Evolutionary conservation across 2,113 vertebrate genomes (phyloP).

Genomic region (Hydrochoerus hydrochaeris): DNA sequence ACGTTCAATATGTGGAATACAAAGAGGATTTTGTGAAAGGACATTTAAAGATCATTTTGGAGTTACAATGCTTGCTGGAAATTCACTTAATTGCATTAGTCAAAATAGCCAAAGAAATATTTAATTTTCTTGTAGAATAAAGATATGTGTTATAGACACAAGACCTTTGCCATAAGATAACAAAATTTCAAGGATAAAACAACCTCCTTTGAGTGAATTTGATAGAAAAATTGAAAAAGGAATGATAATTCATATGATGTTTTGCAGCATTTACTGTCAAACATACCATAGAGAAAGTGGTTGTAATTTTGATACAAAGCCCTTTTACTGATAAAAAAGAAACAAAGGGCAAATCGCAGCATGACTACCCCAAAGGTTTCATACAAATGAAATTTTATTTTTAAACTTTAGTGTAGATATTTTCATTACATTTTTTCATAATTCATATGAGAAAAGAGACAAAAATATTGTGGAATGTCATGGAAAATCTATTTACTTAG

Average conservation of each 20-base stretch:
- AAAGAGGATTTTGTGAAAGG: background rate
- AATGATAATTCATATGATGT: background rate
- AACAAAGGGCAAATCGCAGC: background rate
- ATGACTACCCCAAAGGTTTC: background rate
- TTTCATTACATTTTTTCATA: background rate
- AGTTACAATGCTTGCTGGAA: background rate
- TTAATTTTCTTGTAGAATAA: background rate
- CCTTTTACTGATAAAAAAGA: background rate
- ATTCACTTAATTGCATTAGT: background rate
- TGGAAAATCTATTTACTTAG: background rate
- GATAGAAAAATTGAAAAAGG: background rate
- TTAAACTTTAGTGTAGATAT: background rate
- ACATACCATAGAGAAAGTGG: background rate
- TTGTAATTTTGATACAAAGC: background rate
- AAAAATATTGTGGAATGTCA: background rate
- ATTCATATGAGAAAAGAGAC: background rate
- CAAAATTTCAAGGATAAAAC: slow-evolving; percentile 3
- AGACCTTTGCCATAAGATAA: background rate
- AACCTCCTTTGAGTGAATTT: slow-evolving; percentile 1
- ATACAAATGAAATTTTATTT: background rate
- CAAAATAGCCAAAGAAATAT: background rate
- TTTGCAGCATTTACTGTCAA: background rate
- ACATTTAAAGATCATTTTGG: slow-evolving; percentile 29
- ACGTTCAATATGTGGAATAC: background rate
- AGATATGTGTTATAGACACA: background rate